Conservation (phyloP, 2,888 invertebrate species). For the Liposcelis brunnea region DNA sequence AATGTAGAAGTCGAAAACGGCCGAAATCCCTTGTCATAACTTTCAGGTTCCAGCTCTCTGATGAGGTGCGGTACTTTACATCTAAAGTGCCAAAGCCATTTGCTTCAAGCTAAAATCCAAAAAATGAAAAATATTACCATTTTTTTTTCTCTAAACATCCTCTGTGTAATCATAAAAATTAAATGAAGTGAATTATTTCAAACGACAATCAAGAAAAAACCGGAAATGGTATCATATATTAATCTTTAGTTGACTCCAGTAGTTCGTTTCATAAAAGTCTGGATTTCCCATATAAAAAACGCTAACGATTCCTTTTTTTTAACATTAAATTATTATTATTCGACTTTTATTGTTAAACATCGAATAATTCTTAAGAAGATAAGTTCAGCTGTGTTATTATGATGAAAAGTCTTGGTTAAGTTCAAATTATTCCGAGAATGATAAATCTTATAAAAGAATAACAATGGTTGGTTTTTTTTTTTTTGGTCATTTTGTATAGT, state of each 20-base stretch:
- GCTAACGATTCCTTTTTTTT: not conserved
- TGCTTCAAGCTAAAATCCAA: no score
- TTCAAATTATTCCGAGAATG: not conserved
- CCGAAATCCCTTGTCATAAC: no score
- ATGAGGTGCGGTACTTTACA: no score
- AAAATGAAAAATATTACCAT: no score
- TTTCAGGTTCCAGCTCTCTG: no score
- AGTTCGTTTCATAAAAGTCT: not conserved
- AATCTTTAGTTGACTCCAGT: not conserved
- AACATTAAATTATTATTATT: slow-evolving; percentile 1
- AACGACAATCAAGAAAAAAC: slow-evolving; percentile 8
- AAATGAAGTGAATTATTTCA: slow-evolving; percentile 9
- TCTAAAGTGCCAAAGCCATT: no score
- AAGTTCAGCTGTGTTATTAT: no score
- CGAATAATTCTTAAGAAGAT: no score
- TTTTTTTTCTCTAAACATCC: not conserved
- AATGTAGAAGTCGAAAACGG: no score
- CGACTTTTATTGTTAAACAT: no score
- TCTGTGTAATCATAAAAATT: slow-evolving; percentile 3
- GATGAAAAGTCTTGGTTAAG: not conserved
- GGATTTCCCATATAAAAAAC: not conserved
- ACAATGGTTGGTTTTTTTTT: not conserved
- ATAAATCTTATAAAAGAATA: slow-evolving; percentile 2
- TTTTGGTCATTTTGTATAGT: slow-evolving; percentile 2
- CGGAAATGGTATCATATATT: slow-evolving; percentile 8